Percentiles rank a stretch among this genome's conserved stretches.
Evolutionary conservation across 2,888 invertebrate species (phyloP).

Genomic region (Oscheius sp.): DNA sequence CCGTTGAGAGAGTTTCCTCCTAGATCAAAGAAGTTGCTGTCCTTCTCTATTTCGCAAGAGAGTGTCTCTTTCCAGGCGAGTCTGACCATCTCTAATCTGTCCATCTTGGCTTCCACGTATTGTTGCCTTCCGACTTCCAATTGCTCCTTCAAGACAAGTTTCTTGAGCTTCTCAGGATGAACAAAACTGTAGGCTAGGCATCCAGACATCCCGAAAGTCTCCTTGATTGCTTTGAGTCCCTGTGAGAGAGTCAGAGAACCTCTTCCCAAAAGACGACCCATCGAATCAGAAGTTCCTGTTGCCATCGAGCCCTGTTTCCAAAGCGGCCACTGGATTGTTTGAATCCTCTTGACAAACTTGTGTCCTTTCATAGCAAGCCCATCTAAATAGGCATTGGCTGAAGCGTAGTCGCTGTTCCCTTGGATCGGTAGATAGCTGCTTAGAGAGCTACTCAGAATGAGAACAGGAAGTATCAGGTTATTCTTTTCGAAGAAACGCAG

Average conservation of each 20-base stretch:
- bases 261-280: constrained; percentile 37
- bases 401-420: constrained; percentile 61
- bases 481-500: constrained; percentile 38
- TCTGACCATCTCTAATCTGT: constrained; percentile 12
- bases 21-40: constrained; percentile 60
- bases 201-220: constrained; percentile 25
- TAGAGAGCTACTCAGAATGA: constrained; percentile 60
- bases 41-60: constrained; percentile 31
- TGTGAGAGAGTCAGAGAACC: constrained; percentile 28
- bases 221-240: constrained; percentile 31
- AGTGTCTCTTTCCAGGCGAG: constrained; percentile 14
- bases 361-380: constrained; percentile 32
- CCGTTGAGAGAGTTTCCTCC: constrained; percentile 70
- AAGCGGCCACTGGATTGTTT: constrained; percentile 47
- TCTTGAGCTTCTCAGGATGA: constrained; percentile 5
- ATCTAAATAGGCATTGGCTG: constrained; percentile 63
- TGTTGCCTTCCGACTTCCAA: not conserved
- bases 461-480: constrained; percentile 39
- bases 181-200: constrained; percentile 16
- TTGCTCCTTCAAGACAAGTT: not conserved
- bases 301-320: constrained; percentile 49
- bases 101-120: not conserved
- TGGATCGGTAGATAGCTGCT: constrained; percentile 57
- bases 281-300: constrained; percentile 2
- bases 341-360: constrained; percentile 20